Conservation (phyloP, 2,113 vertebrate genomes). For the Bolborhynchus lineola region DNA sequence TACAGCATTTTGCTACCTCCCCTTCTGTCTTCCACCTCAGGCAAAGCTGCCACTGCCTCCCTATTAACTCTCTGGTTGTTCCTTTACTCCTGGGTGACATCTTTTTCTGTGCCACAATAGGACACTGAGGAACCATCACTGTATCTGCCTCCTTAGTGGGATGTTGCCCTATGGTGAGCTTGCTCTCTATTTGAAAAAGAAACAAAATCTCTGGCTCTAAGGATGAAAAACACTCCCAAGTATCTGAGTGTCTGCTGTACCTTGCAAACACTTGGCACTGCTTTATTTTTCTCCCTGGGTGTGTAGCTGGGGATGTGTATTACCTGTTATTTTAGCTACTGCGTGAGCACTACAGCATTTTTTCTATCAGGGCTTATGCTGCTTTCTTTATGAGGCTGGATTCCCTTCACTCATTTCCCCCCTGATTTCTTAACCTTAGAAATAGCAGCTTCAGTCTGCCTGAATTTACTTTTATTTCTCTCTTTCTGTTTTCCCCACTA, state of each 20-base stretch:
- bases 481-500: not conserved
- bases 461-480: not conserved
- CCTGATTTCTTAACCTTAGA: slow-evolving; percentile 12
- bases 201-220: slow-evolving; percentile 14
- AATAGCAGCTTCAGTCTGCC: not conserved
- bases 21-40: slow-evolving; percentile 18
- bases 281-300: slow-evolving; percentile 12
- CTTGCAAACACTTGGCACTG: not conserved
- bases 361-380: not conserved
- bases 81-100: slow-evolving; percentile 5
- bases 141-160: slow-evolving; percentile 9
- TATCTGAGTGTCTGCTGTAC: not conserved
- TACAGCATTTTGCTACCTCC: not conserved
- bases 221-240: slow-evolving; percentile 23
- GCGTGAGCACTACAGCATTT: not conserved
- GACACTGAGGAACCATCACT: not conserved
- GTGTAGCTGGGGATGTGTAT: not conserved
- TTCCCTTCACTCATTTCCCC: not conserved
- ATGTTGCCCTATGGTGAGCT: slow-evolving; percentile 23
- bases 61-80: slow-evolving; percentile 30
- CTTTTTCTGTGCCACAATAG: not conserved
- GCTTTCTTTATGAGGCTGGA: not conserved
- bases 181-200: slow-evolving; percentile 17
- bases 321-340: slow-evolving; percentile 1
- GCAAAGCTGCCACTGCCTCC: slow-evolving; percentile 19